Conservation (phyloP, 2,113 vertebrate genomes). For the Ranitomeya imitator region DNA sequence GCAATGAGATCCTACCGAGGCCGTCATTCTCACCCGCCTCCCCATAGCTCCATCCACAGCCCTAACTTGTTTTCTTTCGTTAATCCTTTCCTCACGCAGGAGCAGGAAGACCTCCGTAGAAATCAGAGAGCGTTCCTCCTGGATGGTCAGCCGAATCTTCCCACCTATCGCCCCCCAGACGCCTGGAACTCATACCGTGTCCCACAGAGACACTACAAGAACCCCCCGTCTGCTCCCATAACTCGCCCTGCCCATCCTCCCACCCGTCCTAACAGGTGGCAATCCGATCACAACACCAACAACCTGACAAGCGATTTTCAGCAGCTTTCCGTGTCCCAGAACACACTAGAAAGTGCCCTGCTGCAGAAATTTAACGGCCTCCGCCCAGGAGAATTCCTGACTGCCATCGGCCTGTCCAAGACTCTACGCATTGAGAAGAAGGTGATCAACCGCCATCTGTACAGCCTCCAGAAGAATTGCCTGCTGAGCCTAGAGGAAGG, state of each 20-base stretch:
- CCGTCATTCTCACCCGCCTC: constrained; percentile 5
- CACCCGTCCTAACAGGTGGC: neutral
- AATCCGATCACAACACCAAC: neutral
- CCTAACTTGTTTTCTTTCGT: constrained; percentile 29
- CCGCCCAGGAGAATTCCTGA: constrained; percentile 62
- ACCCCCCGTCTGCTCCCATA: neutral
- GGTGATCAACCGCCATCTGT: constrained; percentile 79
- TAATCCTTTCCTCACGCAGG: constrained; percentile 55
- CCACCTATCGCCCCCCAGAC: neutral
- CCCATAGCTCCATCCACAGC: fast-evolving
- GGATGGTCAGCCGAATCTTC: constrained; percentile 63
- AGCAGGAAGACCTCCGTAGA: constrained; percentile 57
- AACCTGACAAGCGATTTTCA: constrained; percentile 57
- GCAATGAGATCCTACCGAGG: constrained; percentile 46
- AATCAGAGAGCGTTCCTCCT: constrained; percentile 72
- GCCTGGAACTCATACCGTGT: constrained; percentile 4
- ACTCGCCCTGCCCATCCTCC: neutral
- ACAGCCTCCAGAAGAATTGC: constrained; percentile 70
- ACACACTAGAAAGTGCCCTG: constrained; percentile 53
- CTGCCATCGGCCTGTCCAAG: constrained; percentile 70
- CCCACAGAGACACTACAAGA: neutral
- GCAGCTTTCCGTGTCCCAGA: constrained; percentile 55
- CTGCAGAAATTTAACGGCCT: constrained; percentile 69
- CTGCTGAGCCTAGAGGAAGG: constrained; percentile 66
- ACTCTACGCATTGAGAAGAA: constrained; percentile 76